phyloP scores from a whole-genome alignment of 1,140 invertebrate species.

The Drosophila orosa region DNA sequence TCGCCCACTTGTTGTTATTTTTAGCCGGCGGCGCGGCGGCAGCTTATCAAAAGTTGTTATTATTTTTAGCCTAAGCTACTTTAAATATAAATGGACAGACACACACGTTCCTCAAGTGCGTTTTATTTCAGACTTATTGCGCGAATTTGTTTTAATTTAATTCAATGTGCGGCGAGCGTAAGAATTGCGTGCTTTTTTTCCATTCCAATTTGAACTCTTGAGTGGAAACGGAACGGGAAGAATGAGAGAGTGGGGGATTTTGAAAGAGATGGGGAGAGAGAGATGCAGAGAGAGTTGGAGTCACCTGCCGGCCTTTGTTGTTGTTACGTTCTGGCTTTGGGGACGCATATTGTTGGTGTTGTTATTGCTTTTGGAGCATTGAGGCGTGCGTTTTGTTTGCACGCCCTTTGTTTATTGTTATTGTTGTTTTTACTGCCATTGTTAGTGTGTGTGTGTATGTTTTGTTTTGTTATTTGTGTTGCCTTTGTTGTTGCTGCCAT shows the following conservation, averaged over 20 bases:
- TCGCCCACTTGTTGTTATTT: conserved; percentile 51
- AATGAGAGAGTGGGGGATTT: conserved; percentile 1
- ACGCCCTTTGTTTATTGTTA: conserved; percentile 59
- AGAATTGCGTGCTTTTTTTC: conserved; percentile 35
- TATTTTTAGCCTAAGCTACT: conserved; percentile 70
- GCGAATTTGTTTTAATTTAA: conserved; percentile 76
- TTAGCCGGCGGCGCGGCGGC: conserved; percentile 60
- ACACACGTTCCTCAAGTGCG: conserved; percentile 38
- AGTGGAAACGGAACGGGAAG: conserved; percentile 1
- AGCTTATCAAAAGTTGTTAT: conserved; percentile 67
- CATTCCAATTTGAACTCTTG: conserved; percentile 18
- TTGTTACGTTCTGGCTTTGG: conserved; percentile 41
- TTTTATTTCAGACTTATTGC: conserved; percentile 56
- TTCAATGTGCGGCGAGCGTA: conserved; percentile 52
- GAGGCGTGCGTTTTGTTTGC: conserved; percentile 77
- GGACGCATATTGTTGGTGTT: conserved; percentile 16
- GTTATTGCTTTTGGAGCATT: conserved; percentile 60
- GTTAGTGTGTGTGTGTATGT: conserved; percentile 8
- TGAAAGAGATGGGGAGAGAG: background rate
- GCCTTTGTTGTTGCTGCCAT: conserved; percentile 55
- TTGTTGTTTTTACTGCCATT: conserved; percentile 38
- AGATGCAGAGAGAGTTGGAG: background rate
- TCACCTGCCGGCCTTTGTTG: conserved; percentile 45
- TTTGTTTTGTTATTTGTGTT: conserved; percentile 30
- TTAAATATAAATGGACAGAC: conserved; percentile 54